Percentiles rank a stretch among this genome's conserved stretches.
These are phyloP conservation scores for Mantis religiosa DNA, from an alignment of 2,888 invertebrate genomes.

Conservation along the genomic window DNA sequence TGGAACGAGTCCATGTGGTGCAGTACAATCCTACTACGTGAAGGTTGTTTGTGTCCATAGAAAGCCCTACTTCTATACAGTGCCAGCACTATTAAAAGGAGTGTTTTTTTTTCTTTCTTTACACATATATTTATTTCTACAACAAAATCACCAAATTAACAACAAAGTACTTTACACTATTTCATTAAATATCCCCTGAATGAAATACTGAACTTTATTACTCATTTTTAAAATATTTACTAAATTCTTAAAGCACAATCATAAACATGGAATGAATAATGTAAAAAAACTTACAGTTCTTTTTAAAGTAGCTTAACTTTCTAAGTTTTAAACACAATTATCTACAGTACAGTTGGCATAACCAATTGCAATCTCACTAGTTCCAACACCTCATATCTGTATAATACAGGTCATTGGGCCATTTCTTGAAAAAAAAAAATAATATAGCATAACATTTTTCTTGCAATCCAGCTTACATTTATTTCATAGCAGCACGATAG, in stretches of 20 bases:
- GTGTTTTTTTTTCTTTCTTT: no score
- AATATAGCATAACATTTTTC: background rate
- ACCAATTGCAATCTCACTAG: background rate
- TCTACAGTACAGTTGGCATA: background rate
- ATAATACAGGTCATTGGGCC: background rate
- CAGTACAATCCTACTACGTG: no score
- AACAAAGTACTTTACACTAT: no score
- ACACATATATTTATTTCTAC: no score
- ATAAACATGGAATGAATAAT: background rate
- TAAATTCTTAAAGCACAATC: background rate
- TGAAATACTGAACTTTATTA: background rate
- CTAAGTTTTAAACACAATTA: background rate
- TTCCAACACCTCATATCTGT: conserved; percentile 6
- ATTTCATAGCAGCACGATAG: conserved; percentile 51
- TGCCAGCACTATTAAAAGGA: no score
- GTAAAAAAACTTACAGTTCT: background rate
- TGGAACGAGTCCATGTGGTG: no score
- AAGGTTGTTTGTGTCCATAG: no score
- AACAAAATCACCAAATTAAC: no score
- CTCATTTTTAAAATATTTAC: background rate
- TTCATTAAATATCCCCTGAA: background rate
- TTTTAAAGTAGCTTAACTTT: background rate
- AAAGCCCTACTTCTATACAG: no score
- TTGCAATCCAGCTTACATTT: background rate
- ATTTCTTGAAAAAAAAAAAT: background rate